A percentile compares a stretch with the other conserved stretches of the same genome.
Conservation (phyloP, 2,113 vertebrate species). For the Sylvia atricapilla region DNA sequence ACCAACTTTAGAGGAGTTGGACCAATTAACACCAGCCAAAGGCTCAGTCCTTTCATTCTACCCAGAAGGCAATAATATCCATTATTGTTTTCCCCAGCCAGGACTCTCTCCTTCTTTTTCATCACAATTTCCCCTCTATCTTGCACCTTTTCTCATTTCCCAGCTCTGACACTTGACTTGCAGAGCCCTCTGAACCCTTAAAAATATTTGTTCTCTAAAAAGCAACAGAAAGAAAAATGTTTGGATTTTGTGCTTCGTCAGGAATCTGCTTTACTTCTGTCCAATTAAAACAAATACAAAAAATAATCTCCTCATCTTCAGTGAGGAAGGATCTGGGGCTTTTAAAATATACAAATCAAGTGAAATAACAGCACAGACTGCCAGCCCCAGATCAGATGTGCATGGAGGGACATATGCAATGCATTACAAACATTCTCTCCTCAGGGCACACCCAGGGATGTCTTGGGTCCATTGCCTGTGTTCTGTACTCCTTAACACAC, state of each 20-base stretch:
- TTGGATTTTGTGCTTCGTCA: not conserved
- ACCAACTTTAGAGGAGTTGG: slow-evolving; percentile 1
- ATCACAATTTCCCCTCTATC: not conserved
- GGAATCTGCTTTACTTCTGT: not conserved
- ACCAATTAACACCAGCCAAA: slow-evolving; percentile 41
- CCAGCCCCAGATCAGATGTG: slow-evolving; percentile 3
- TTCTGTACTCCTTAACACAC: not conserved
- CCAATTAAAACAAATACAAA: slow-evolving; percentile 28
- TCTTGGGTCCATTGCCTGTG: not conserved
- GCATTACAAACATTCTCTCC: not conserved
- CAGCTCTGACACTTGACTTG: not conserved
- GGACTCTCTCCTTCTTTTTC: not conserved
- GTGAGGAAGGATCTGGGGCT: not conserved
- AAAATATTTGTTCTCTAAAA: slow-evolving; percentile 38
- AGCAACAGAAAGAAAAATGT: not conserved
- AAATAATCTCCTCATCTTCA: slow-evolving; percentile 4
- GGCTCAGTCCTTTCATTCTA: slow-evolving; percentile 4
- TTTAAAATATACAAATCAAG: slow-evolving; percentile 40
- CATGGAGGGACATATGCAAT: not conserved
- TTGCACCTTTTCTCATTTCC: not conserved
- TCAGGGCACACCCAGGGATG: not conserved
- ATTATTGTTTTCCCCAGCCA: slow-evolving; percentile 8
- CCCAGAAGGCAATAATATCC: slow-evolving; percentile 10
- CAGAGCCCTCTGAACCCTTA: not conserved
- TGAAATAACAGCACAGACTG: not conserved